Evolutionary conservation across 2,113 vertebrate species (phyloP), one percentile per base, ranked within the genome.

Genomic region (Corythornis vintsioides): DNA sequence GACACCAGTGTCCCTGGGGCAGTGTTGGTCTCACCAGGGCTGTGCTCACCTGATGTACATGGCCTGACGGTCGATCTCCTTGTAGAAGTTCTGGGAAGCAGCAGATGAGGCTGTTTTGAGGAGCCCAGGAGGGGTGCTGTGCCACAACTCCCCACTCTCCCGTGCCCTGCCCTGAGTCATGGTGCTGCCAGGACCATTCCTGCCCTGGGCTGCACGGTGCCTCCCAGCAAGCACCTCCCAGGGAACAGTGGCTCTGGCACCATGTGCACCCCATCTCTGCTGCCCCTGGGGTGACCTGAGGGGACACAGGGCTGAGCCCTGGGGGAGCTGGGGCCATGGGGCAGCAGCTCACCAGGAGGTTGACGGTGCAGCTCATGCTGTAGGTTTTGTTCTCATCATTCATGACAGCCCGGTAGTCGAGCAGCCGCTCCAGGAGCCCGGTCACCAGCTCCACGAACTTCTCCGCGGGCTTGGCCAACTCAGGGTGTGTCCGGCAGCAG

Each of bases 301-400:
- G 17, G 15, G 17, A 11, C 3, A 0, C 0, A 1, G 29, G n/a
- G 38, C 65, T 29, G 56, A 55, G 33, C 20, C 9, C 55, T 19
- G 53, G 2, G 24, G 53, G 55, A 42, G 16, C 28, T 15, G 33
- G 45, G 24, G 26, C 6, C 53, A 53, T 0, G 3, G 40, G 50
- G n/a, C 43, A 26, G 16, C 42, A 13, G 24, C 96, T 17, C 63
- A 97, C 96, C 96, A 97, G 86, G 50, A 97, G 94, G 88, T 97
- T 97, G 75, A 97, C 96, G 0, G 96, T 97, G 93, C 96, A 97
- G 78, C 95, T 96, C 96, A 97, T 97, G 92, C 95, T 96, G 96
- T 97, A 96, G 78, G 94, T 96, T 57, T 97, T 95, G 94, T 97
- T 97, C 75, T 97, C 96, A 0, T 97, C 96, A 0, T 97, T 96